Evolutionary conservation across 2,113 vertebrate species (phyloP), one percentile per base, ranked within the genome.

Genomic region (Ptilonorhynchus violaceus): DNA sequence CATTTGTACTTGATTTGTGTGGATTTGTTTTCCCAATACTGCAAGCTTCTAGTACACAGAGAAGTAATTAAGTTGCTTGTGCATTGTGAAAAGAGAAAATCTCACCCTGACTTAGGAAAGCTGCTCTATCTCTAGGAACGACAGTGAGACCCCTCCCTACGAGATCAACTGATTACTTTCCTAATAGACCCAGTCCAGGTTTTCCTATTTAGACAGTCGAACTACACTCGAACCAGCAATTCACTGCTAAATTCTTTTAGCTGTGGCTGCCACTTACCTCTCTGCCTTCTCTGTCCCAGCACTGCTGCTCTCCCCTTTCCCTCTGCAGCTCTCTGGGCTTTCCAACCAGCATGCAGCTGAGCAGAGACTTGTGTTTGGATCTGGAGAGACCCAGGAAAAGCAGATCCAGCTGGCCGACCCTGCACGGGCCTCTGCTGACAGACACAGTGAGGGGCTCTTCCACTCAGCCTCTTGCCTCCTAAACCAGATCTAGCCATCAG

Each of bases 321-420:
- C 30, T 39, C 21, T 1, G 5, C 66, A 60, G 53, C 42, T n/a
- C 46, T 75, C 49, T 14, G 33, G 28, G 4, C 20, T 53, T 33
- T 58, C 17, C 37, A n/a, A 3, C 2, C 42, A 24, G 30, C 2
- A 0, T 2, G 14, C 35, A 11, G 6, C 13, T 3, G 4, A 7
- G 8, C 27, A 15, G 52, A 24, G 21, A 35, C 59, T 35, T 2
- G 0, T 3, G 0, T 0, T 47, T 14, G 3, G 46, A 11, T 41
- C 37, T 49, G 63, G 42, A 42, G 78, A 70, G 44, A 17, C 9
- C 5, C 41, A 44, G 63, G 59, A 68, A 30, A 44, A 58, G 68
- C 46, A 56, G 59, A 50, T 25, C 15, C 69, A n/a, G 49, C n/a
- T 50, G 33, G 16, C 49, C 19, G 22, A 58, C 14, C 39, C 52